Conservation (phyloP, 2,888 invertebrate species). For the Sisyra nigra region DNA sequence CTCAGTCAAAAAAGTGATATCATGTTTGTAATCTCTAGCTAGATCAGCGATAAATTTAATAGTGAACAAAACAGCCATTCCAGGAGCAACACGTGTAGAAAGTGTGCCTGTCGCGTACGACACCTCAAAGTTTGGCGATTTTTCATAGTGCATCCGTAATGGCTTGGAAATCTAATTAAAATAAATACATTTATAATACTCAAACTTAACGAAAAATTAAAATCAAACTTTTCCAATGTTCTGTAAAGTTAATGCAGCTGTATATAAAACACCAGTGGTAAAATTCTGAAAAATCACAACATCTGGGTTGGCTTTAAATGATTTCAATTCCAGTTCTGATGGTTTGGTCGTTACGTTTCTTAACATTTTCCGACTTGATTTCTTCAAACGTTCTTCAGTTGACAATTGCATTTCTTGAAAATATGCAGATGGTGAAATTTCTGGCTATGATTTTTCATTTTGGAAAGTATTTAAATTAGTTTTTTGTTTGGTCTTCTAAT, state of each 20-base stretch:
- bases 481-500: too few relatives aligned
- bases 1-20: slow-evolving; percentile 35
- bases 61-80: slow-evolving; percentile 42
- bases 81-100: slow-evolving; percentile 38
- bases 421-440: neutral
- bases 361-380: too few relatives aligned
- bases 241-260: neutral
- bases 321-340: neutral
- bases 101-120: neutral
- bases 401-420: neutral
- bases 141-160: neutral
- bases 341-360: too few relatives aligned
- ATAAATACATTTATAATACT: too few relatives aligned
- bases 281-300: neutral
- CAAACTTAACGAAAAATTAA: too few relatives aligned
- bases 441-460: too few relatives aligned
- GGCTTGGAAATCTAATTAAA: neutral
- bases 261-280: neutral
- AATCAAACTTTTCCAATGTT: neutral
- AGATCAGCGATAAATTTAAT: slow-evolving; percentile 44
- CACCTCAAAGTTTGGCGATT: neutral
- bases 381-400: neutral
- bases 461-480: too few relatives aligned
- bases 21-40: slow-evolving; percentile 35
- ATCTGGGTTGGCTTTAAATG: neutral